These are phyloP conservation scores for Apodemus speciosus DNA, from an alignment of 2,113 vertebrate genomes.

Conservation along the genomic window DNA sequence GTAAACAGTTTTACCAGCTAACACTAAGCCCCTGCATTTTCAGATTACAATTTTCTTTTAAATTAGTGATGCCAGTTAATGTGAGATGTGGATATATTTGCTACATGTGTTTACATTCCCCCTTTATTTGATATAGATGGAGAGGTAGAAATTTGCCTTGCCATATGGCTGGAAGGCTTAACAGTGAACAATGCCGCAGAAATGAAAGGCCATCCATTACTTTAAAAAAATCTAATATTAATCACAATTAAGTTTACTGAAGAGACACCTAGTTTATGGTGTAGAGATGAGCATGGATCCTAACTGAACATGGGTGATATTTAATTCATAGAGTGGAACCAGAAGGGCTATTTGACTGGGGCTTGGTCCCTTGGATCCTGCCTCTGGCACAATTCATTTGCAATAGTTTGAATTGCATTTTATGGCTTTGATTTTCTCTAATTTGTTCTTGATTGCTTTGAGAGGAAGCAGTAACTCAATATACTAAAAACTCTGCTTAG, in stretches of 20 bases:
- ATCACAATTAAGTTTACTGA: conserved; percentile 47
- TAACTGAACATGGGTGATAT: neutral
- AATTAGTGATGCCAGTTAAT: neutral
- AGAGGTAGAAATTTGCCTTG: conserved; percentile 32
- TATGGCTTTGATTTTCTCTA: conserved; percentile 52
- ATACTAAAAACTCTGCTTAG: conserved; percentile 55
- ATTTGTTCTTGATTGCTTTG: conserved; percentile 60
- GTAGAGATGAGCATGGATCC: conserved; percentile 38
- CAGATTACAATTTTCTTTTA: conserved; percentile 16
- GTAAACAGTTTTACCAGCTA: neutral
- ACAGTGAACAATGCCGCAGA: neutral
- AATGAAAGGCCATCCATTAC: conserved; percentile 30
- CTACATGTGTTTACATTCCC: neutral
- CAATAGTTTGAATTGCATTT: conserved; percentile 49
- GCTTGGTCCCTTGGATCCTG: neutral
- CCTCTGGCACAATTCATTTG: conserved; percentile 53
- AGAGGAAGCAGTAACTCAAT: conserved; percentile 60
- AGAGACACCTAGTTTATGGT: conserved; percentile 19
- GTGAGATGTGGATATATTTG: neutral
- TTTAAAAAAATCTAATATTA: neutral
- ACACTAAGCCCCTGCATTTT: neutral
- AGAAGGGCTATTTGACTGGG: conserved; percentile 25
- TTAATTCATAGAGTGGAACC: conserved; percentile 52
- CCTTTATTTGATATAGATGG: conserved; percentile 20
- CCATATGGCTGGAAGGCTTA: neutral